Conservation (phyloP, 2,113 vertebrate genomes). For the Hemibagrus wyckioides region DNA sequence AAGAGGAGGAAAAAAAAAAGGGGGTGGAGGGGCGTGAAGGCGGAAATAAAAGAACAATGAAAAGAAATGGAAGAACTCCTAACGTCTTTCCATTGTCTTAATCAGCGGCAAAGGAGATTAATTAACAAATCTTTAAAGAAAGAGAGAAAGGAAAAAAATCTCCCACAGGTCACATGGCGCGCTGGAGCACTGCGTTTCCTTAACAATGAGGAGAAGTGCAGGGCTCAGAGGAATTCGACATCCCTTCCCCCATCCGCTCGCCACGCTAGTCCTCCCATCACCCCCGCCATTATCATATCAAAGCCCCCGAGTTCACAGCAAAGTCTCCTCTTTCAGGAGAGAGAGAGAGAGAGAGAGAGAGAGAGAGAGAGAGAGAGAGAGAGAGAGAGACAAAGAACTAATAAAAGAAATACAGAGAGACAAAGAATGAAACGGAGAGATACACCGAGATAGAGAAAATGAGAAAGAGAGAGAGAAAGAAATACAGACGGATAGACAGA, state of each 20-base stretch:
- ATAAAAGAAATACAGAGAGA: conserved; percentile 50
- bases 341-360: conserved; percentile 72
- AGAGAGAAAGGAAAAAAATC: conserved; percentile 39
- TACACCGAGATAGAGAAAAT: not conserved
- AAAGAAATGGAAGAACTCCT: conserved; percentile 56
- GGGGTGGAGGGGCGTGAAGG: not conserved
- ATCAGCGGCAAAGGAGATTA: conserved; percentile 54
- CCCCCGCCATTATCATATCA: conserved; percentile 80
- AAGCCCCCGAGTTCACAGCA: conserved; percentile 79
- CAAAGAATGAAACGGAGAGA: not conserved
- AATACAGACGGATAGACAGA: not conserved
- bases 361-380: conserved; percentile 69
- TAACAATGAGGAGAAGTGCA: conserved; percentile 83
- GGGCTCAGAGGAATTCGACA: conserved; percentile 79
- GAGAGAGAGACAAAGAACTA: conserved; percentile 67
- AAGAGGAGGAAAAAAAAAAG: not conserved
- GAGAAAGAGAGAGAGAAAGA: not conserved
- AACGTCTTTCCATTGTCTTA: conserved; percentile 51
- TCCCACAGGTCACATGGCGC: conserved; percentile 64
- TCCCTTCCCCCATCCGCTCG: conserved; percentile 69
- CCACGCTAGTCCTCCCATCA: conserved; percentile 56
- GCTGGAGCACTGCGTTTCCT: conserved; percentile 79
- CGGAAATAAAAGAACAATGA: conserved; percentile 53
- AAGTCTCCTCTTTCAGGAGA: conserved; percentile 79
- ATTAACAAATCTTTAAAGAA: conserved; percentile 56